Evolutionary conservation across 2,888 invertebrate species (phyloP).

Genomic region (Drosophila demipolita): DNA sequence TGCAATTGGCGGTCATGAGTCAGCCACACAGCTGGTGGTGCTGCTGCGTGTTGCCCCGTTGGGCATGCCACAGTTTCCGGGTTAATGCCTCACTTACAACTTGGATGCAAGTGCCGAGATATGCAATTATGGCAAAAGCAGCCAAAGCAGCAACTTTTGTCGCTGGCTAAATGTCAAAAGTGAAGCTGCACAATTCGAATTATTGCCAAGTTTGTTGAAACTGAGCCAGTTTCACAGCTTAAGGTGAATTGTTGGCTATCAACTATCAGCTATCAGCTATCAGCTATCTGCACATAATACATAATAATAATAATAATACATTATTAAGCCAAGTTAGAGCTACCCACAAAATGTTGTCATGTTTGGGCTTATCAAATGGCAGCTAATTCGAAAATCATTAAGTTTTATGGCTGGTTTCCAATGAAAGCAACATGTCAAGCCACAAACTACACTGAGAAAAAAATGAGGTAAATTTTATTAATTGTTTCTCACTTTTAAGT

Average conservation of each 20-base stretch:
- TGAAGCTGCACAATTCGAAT: slow-evolving; percentile 60
- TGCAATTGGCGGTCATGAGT: slow-evolving; percentile 67
- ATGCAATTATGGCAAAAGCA: slow-evolving; percentile 26
- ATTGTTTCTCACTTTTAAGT: no score
- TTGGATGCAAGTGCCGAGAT: slow-evolving; percentile 55
- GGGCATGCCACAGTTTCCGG: slow-evolving; percentile 70
- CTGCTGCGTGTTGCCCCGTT: slow-evolving; percentile 23
- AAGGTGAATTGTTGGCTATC: slow-evolving; percentile 19
- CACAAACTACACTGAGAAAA: background rate
- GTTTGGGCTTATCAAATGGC: slow-evolving; percentile 51
- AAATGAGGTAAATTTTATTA: background rate
- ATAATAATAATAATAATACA: slow-evolving; percentile 36
- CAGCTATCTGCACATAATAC: slow-evolving; percentile 26
- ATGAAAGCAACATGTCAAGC: slow-evolving; percentile 44
- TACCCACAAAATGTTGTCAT: slow-evolving; percentile 36
- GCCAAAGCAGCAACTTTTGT: slow-evolving; percentile 4
- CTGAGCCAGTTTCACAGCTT: slow-evolving; percentile 19
- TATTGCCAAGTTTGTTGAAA: slow-evolving; percentile 27
- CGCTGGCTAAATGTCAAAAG: slow-evolving; percentile 72
- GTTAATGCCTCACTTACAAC: slow-evolving; percentile 55
- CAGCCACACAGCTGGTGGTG: slow-evolving; percentile 43
- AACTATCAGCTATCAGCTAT: slow-evolving; percentile 27
- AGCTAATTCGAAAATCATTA: slow-evolving; percentile 73
- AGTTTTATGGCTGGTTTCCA: slow-evolving; percentile 71
- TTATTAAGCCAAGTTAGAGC: slow-evolving; percentile 2